Evolutionary conservation across 2,113 vertebrate species (phyloP).

Genomic region (Puma concolor): DNA sequence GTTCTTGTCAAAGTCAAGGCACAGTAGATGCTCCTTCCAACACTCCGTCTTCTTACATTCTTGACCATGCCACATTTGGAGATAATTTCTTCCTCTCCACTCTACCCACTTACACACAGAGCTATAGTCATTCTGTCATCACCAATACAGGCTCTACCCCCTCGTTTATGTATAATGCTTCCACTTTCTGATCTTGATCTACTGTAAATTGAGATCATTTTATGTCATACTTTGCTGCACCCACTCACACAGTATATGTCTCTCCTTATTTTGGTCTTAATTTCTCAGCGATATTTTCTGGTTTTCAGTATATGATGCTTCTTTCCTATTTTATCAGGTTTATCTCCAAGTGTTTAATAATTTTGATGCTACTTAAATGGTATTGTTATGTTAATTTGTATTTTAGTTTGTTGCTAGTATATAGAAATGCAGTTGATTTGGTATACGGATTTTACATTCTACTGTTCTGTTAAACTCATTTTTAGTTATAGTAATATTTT

Average conservation of each 20-base stretch:
- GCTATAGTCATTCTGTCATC: background rate
- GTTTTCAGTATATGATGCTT: background rate
- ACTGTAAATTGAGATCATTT: background rate
- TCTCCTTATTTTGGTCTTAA: background rate
- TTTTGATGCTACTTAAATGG: background rate
- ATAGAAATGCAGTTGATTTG: background rate
- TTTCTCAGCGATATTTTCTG: background rate
- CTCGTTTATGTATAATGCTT: background rate
- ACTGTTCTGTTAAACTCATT: background rate
- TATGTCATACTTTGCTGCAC: background rate
- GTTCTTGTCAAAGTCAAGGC: background rate
- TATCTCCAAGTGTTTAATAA: background rate
- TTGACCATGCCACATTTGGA: background rate
- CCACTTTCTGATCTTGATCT: background rate
- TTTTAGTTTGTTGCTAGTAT: background rate
- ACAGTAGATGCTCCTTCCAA: background rate
- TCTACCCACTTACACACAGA: background rate
- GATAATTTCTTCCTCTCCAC: background rate
- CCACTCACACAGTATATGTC: too few relatives aligned
- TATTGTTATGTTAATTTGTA: background rate
- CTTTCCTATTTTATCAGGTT: background rate
- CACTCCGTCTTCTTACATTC: background rate
- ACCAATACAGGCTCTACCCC: background rate
- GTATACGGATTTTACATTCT: background rate
- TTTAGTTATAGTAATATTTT: background rate